Conservation (phyloP, 2,113 vertebrate species). For the Beaufortia kweichowensis region DNA sequence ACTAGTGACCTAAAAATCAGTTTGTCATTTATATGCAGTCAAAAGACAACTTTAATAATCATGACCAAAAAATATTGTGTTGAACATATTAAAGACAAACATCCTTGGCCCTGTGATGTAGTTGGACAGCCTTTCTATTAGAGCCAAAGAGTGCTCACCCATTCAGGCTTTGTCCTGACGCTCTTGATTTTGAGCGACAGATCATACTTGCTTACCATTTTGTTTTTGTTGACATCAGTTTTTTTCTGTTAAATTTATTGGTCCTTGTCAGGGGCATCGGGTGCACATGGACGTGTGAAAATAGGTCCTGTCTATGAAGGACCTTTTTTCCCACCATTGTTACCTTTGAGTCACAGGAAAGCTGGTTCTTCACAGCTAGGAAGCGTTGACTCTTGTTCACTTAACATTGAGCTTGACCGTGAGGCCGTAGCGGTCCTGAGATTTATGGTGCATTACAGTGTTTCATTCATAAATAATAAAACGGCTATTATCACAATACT, state of each 20-base stretch:
- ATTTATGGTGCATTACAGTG: background rate
- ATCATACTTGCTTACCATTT: background rate
- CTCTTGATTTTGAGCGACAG: too few relatives aligned
- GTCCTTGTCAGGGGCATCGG: slow-evolving; percentile 25
- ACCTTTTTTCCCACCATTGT: slow-evolving; percentile 77
- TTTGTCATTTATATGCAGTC: too few relatives aligned
- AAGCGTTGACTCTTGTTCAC: slow-evolving; percentile 33
- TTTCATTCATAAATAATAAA: slow-evolving; percentile 18
- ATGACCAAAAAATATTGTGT: too few relatives aligned
- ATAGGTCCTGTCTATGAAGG: slow-evolving; percentile 14
- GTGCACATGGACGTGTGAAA: slow-evolving; percentile 50
- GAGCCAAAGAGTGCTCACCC: too few relatives aligned
- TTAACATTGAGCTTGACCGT: slow-evolving; percentile 65
- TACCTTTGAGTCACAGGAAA: slow-evolving; percentile 66
- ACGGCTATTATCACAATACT: background rate
- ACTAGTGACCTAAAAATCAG: too few relatives aligned
- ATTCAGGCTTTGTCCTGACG: too few relatives aligned
- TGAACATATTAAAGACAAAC: too few relatives aligned
- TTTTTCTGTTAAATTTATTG: slow-evolving; percentile 9
- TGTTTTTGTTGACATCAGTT: slow-evolving; percentile 21
- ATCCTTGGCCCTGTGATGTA: too few relatives aligned
- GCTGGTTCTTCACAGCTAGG: slow-evolving; percentile 51
- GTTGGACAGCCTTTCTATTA: too few relatives aligned
- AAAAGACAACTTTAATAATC: too few relatives aligned
- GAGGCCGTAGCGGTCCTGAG: slow-evolving; percentile 50